Base-by-base conservation (phyloP, 1,140 invertebrate species). In the Daktulosphaira vitifoliae region DNA sequence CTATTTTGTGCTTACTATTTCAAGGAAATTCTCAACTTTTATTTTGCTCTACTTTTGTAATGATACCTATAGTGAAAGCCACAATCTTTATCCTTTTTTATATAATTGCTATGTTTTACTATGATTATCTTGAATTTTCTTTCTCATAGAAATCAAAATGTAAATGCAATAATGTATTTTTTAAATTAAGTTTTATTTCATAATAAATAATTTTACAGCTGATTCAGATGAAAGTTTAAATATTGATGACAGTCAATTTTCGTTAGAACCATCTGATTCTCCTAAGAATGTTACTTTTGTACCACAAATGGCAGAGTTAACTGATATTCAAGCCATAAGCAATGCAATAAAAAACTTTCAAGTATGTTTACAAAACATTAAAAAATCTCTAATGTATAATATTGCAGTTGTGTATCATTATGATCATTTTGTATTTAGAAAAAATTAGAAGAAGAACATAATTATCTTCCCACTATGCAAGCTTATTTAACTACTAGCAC, bases 401-500 rank as follows among this genome's bases (percentile, higher is more conserved):
- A 20, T 5, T 16, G n/a, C 9, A 7, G 15, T 16, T 44, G 5
- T 44, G 15, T 16, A 44, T 16, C 42, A 44, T 7, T 25, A 33
- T 7, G 13, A 7, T 15, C 20, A 0, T 18, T 29, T 22, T 46
- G 8, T 62, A 7, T 48, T 48, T 22, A 62, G 56, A 62, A 62
- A 62, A 62, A 46, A 33, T 33, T 46, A 23, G 56, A 62, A 62
- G 13, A 62, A 62, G 42, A 62, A 22, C 39, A 62, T 33, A 62
- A 62, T 26, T 62, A 62, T 2, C 29, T 62, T 13, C 56, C 56
- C 16, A 33, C 42, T n/a, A 62, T 62, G 56, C 56, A 62, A 33
- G 56, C 56, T 33, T 62, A 62, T 62, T 62, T 62, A 46, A 62
- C 56, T 29, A 62, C 56, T n/a, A 62, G 56, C 2, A 62, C 56